phyloP scores from a whole-genome alignment of 2,888 invertebrate genomes.

The Yponomeuta cagnagella region DNA sequence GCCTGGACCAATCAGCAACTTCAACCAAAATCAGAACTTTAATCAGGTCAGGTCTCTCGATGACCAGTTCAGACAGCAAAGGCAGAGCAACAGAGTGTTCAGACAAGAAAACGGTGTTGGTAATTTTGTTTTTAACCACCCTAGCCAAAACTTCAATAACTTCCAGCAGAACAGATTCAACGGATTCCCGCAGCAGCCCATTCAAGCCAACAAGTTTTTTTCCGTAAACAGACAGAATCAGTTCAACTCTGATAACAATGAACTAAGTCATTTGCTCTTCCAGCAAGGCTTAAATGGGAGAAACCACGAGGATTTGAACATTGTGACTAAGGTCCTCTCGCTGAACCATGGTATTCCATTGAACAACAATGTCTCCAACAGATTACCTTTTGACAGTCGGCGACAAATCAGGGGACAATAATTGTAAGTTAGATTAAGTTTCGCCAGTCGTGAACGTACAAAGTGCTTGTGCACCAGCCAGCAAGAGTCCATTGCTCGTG shows the following conservation, averaged over 20 bases:
- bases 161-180: slow-evolving; percentile 42
- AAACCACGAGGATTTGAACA: slow-evolving; percentile 83
- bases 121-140: slow-evolving; percentile 77
- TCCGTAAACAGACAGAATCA: slow-evolving; percentile 33
- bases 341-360: slow-evolving; percentile 83
- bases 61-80: slow-evolving; percentile 43
- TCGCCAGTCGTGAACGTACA: not conserved
- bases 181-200: slow-evolving; percentile 37
- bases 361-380: slow-evolving; percentile 55
- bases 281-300: slow-evolving; percentile 80
- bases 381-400: slow-evolving; percentile 60
- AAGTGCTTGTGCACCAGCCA: not conserved
- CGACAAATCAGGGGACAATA: slow-evolving; percentile 43
- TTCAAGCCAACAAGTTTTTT: slow-evolving; percentile 48
- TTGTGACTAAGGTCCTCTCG: slow-evolving; percentile 87
- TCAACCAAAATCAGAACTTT: slow-evolving; percentile 49
- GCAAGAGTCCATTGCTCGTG: not conserved
- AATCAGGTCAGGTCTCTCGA: slow-evolving; percentile 45
- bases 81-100: slow-evolving; percentile 64
- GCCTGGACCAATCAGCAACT: slow-evolving; percentile 35
- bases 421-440: not conserved
- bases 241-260: slow-evolving; percentile 57
- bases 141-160: slow-evolving; percentile 23
- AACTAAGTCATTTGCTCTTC: slow-evolving; percentile 78
- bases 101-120: slow-evolving; percentile 77